These are phyloP conservation scores for Thripadectes ignobilis DNA, from an alignment of 2,797 vertebrate species.

Conservation along the genomic window DNA sequence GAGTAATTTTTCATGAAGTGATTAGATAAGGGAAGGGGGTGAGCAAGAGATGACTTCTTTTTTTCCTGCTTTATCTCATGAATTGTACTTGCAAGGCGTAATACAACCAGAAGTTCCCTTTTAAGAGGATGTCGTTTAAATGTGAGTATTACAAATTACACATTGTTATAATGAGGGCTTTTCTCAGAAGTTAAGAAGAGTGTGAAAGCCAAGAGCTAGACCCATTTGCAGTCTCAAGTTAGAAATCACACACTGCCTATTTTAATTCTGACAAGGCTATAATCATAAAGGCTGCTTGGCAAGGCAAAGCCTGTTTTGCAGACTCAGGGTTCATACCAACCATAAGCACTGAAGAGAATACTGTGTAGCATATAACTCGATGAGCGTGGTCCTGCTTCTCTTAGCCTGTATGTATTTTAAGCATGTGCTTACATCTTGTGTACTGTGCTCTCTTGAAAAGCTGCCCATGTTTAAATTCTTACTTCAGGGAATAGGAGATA, in stretches of 20 bases:
- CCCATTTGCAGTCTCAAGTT: neutral
- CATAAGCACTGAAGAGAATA: neutral
- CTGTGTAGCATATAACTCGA: neutral
- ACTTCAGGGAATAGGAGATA: neutral
- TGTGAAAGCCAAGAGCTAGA: neutral
- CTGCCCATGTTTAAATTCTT: neutral
- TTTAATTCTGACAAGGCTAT: neutral
- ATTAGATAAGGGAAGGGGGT: neutral
- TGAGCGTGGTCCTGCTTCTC: neutral
- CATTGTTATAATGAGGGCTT: neutral
- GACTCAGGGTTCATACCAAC: neutral
- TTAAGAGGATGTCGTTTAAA: neutral
- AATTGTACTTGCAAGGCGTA: neutral
- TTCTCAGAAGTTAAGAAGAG: neutral
- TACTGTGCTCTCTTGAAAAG: neutral
- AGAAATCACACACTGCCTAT: neutral
- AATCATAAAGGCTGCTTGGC: neutral
- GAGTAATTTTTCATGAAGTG: slow-evolving; percentile 39
- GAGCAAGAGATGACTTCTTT: neutral
- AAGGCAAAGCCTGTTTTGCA: neutral
- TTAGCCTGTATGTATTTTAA: neutral
- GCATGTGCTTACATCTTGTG: neutral
- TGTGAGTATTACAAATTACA: neutral
- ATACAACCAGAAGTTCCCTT: neutral
- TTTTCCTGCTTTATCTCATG: neutral